Evolutionary conservation across 1,140 invertebrate genomes (phyloP), one percentile per base, ranked within the genome.

Genomic region (Eupristina koningsbergeri): DNA sequence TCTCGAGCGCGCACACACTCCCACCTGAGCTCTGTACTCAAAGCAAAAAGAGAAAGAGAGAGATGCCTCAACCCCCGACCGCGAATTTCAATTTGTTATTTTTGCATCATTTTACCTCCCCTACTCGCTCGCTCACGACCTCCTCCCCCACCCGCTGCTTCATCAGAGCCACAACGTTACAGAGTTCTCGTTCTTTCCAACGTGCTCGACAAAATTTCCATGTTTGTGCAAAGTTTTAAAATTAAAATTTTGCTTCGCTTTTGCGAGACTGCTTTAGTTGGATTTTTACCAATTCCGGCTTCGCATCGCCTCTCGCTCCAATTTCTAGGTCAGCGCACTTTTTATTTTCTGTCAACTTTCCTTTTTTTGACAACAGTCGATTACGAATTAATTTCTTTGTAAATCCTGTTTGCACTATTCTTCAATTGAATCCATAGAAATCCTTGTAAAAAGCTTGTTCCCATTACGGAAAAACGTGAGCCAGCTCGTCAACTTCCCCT

Each of bases 61-160:
- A 29, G 73, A 45, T 85, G 84, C 41, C 47, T 85, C 85, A 82
- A 79, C 78, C 87, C 79, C 63, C 84, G 86, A 86, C 87, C 88
- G 86, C 87, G 88, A 88, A 88, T 90, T 90, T 91, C 89, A 90
- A 91, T 90, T 90, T 90, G 88, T 90, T 91, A 90, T 90, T 90
- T 91, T 90, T 90, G 89, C 89, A 90, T 90, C 89, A 89, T 91
- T 91, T 90, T 88, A 78, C 87, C 84, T 85, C 86, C 80, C 80
- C 83, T 86, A 80, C 84, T 84, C 85, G 84, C 79, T 81, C 29
- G 47, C 64, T 45, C 78, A 47, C 80, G 47, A 58, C 61, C 71
- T 74, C 71, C 83, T 41, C 79, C 41, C 80, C 69, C 84, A 77
- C 17, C 22, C 29, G 9, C 67, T 73, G 84, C 73, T 86, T 86